Percentiles rank a stretch among this genome's conserved stretches.
These are phyloP conservation scores for Aphelinus atriplicis DNA, from an alignment of 1,140 invertebrate species.

Conservation along the genomic window DNA sequence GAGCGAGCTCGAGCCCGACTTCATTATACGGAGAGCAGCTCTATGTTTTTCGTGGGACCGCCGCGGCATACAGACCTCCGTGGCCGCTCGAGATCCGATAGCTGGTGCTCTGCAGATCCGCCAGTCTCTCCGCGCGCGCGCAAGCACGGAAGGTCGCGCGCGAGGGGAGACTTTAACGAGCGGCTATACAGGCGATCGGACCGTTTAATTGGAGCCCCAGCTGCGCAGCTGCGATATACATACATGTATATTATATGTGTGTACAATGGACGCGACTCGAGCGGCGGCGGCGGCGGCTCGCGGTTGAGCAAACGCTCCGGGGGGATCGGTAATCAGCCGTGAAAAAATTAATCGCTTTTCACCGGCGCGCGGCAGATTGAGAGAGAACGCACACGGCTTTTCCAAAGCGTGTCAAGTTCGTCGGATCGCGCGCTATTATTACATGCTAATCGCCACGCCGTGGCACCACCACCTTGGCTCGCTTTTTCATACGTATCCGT, in stretches of 20 bases:
- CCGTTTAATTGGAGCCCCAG: no score
- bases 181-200: no score
- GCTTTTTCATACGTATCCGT: constrained; percentile 7
- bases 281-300: no score
- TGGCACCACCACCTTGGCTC: background rate
- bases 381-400: background rate
- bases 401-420: constrained; percentile 32
- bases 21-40: background rate
- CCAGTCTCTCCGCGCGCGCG: background rate
- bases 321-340: background rate
- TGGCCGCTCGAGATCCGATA: no score
- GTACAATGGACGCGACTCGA: no score
- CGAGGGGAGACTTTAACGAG: no score
- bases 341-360: constrained; percentile 3
- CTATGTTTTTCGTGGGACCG: constrained; percentile 7
- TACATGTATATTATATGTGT: background rate
- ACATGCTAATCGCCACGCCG: constrained; percentile 21
- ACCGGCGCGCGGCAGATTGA: background rate
- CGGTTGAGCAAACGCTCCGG: no score
- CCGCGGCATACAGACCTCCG: no score
- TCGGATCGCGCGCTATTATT: constrained; percentile 2
- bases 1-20: constrained; percentile 1
- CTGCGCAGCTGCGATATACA: background rate
- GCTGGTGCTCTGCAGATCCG: no score
- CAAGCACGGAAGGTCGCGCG: no score